These are phyloP conservation scores for Schizothorax lantsangensis DNA, from an alignment of 2,797 vertebrate genomes.

Conservation along the genomic window DNA sequence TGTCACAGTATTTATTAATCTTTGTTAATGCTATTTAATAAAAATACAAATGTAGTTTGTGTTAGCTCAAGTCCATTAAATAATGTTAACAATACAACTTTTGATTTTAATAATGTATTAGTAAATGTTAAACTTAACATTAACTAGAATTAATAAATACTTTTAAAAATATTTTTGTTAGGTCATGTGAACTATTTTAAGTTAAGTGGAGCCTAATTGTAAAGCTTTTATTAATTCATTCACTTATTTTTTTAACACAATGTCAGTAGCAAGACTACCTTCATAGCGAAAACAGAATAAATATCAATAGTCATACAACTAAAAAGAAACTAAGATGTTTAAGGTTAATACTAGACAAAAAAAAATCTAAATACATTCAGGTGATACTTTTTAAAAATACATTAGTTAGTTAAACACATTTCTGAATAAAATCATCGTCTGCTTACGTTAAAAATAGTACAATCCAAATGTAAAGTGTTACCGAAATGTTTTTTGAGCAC, in stretches of 20 bases:
- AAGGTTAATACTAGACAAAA: neutral
- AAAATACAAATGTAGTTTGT: neutral
- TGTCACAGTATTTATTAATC: neutral
- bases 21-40: neutral
- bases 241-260: too few species aligned
- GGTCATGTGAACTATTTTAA: neutral
- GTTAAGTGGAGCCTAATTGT: neutral
- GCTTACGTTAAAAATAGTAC: neutral
- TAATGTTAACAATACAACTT: neutral
- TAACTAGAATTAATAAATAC: neutral
- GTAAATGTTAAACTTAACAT: neutral
- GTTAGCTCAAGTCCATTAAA: neutral
- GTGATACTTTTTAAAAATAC: neutral
- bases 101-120: neutral
- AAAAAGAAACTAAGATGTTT: neutral
- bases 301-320: neutral
- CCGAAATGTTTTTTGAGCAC: neutral
- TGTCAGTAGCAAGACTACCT: too few species aligned
- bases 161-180: neutral
- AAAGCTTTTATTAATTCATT: neutral
- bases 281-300: neutral
- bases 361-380: neutral
- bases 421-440: neutral
- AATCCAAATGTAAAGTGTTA: neutral
- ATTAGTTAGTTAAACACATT: neutral